phyloP scores from a whole-genome alignment of 1,140 invertebrate species.

The Papilio dardanus region DNA sequence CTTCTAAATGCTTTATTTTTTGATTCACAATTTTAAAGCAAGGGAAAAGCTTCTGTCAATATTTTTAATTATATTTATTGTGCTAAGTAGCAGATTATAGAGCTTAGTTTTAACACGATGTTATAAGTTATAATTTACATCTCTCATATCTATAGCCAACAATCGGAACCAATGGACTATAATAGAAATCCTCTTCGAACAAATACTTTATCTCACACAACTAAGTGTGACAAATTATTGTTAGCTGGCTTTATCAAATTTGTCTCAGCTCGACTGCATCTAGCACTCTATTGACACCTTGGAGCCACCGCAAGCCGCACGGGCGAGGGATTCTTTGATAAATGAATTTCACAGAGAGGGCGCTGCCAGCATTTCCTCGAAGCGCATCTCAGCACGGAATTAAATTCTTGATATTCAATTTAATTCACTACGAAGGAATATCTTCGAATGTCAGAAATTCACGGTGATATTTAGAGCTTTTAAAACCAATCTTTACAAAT shows the following conservation, averaged over 20 bases:
- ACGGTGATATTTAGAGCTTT: not conserved
- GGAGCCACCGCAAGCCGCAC: constrained; percentile 46
- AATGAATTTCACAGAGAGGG: constrained; percentile 53
- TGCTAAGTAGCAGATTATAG: too few relatives aligned
- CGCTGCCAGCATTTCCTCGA: constrained; percentile 37
- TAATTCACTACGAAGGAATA: constrained; percentile 34
- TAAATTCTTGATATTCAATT: constrained; percentile 47
- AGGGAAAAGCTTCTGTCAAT: too few relatives aligned
- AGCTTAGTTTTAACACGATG: too few relatives aligned
- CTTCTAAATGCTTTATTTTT: too few relatives aligned
- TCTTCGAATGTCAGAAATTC: not conserved
- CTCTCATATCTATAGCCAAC: too few relatives aligned
- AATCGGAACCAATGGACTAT: not conserved
- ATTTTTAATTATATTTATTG: too few relatives aligned
- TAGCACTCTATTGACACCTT: constrained; percentile 51
- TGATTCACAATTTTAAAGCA: too few relatives aligned
- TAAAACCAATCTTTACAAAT: not conserved
- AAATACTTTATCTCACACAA: not conserved
- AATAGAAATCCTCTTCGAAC: not conserved
- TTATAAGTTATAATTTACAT: too few relatives aligned
- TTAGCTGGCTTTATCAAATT: constrained; percentile 13
- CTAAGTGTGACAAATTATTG: constrained; percentile 27
- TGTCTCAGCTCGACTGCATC: constrained; percentile 18
- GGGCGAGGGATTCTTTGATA: constrained; percentile 46
- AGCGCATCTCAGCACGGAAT: constrained; percentile 39